Evolutionary conservation across 2,113 vertebrate species (phyloP), one percentile per base, ranked within the genome.

Genomic region (Eurystomus gularis): DNA sequence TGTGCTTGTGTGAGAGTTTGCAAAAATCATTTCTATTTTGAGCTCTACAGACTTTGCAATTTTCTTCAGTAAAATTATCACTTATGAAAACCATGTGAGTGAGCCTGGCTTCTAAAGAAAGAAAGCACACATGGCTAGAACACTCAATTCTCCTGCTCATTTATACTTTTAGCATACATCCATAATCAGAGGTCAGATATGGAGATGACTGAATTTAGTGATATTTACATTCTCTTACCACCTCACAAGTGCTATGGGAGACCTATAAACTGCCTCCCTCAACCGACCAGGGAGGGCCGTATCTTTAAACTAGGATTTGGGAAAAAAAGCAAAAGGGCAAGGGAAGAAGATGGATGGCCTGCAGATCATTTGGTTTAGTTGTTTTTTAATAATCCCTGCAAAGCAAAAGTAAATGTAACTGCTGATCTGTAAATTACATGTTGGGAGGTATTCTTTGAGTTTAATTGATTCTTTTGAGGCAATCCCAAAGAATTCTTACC

Each of bases 11-110:
- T 51, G 51, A 87, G 75, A 90, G 24, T 62, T 66, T 92, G 62
- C 71, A 92, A 82, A 87, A 97, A 73, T 66, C 0, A 62, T 77
- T 95, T 90, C 79, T 96, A 77, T 94, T 94, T 90, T 93, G 64
- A 83, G 86, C 64, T 80, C 85, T 88, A 54, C 37, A 87, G 58
- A 92, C 39, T 88, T 94, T 25, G 88, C 51, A 71, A 31, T 86
- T 92, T 95, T 73, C 54, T 81, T 81, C 71, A 39, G 78, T 55
- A 93, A 95, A 90, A 96, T 90, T 86, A 83, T 66, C 2, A 0
- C 42, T 94, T 85, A 70, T 39, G 42, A 60, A 96, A 90, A 83
- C 7, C 48, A 55, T 75, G 58, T 88, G 79, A 93, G 71, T n/a
- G 66, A 48, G 35, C 37, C 24, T 75, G 82, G 31, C 51, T 90